Evolutionary conservation across 2,888 invertebrate genomes (phyloP), one percentile per base, ranked within the genome.

Genomic region (Rhagium mordax): DNA sequence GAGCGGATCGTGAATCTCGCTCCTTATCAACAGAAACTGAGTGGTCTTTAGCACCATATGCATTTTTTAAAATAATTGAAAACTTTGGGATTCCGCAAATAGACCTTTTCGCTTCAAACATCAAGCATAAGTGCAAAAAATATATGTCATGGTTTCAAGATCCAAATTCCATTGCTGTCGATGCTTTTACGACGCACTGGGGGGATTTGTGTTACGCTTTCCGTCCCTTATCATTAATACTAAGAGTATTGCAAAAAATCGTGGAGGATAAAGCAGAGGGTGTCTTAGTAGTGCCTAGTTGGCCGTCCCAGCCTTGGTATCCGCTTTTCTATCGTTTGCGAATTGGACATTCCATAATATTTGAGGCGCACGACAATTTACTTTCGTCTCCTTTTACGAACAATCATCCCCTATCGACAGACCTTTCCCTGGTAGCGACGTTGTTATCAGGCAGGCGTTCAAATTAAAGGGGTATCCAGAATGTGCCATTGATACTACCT

Each of bases 91-190:
- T 10, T 10, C 62, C 49, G 6, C n/a, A 10, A 5, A 47, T 62
- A 20, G 41, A 62, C 8, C 16, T 62, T 10, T 62, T 62, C 27
- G 62, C 62, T 4, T 66, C 66, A 20, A n/a, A 49, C n/a, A 21
- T 24, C 21, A 47, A 47, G n/a, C 16, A 7, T 3, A 27, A 60
- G 8, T 60, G 27, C 4, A 13, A 24, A 7, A 15, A 13, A 13
- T 57, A 60, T 13, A 5, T 24, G 15, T 24, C 60, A 6, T 60
- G 60, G 60, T 6, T 6, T 6, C 29, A 13, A 3, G 60, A 60
- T 13, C 60, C 60, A 24, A 15, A 60, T 60, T 60, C 20, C 7
- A 6, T 60, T 60, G 18, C 20, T 5, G 8, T 60, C 3, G 60
- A 60, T 13, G 60, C 60, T 24, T 60, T 60, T 13, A 33, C 60